phyloP scores from a whole-genome alignment of 2,797 vertebrate species.

The Peromyscus aztecus region DNA sequence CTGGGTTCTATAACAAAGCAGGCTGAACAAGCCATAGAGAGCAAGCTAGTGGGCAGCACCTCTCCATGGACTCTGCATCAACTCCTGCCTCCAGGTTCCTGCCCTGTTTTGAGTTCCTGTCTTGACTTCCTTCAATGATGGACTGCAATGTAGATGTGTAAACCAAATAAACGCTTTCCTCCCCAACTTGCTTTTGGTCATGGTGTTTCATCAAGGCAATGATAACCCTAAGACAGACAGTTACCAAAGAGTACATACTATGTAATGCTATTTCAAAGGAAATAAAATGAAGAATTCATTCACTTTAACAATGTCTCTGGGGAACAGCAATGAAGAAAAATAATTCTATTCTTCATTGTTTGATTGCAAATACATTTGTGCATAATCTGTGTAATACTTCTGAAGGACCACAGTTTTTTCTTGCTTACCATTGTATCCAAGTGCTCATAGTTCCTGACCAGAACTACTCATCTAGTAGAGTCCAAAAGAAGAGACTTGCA shows the following conservation, averaged over 20 bases:
- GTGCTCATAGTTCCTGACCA: background rate
- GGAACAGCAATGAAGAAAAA: background rate
- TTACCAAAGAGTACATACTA: background rate
- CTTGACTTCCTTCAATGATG: background rate
- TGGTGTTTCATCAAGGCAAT: background rate
- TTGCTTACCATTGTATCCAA: background rate
- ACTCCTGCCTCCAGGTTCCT: too few relatives aligned
- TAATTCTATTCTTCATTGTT: background rate
- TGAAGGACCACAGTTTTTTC: background rate
- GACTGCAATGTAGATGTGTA: too few relatives aligned
- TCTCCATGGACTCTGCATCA: too few relatives aligned
- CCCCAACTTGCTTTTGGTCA: background rate
- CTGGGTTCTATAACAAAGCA: too few relatives aligned
- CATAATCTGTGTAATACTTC: conserved; percentile 5
- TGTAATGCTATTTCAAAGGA: background rate
- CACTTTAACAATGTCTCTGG: background rate
- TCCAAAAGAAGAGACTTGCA: background rate
- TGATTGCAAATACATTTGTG: background rate
- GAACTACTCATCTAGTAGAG: conserved; percentile 1
- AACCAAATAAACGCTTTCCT: background rate
- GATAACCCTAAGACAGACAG: background rate
- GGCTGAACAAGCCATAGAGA: too few relatives aligned
- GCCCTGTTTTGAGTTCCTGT: too few relatives aligned
- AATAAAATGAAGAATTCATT: background rate
- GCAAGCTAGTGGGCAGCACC: too few relatives aligned